Conservation (phyloP, 2,888 invertebrate species). For the Conus canariensis region DNA sequence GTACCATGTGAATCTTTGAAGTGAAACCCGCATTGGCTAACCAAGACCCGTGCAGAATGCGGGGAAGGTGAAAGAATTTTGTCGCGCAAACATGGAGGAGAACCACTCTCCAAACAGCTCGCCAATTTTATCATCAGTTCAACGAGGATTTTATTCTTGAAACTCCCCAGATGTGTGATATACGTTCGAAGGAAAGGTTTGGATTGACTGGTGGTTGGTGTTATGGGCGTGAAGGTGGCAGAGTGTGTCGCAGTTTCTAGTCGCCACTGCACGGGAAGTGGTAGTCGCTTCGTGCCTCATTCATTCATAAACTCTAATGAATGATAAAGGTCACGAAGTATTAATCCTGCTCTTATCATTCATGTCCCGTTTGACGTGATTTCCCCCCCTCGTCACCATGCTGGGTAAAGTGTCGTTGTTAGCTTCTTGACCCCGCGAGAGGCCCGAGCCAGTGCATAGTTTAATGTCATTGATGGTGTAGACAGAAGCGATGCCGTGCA, state of each 20-base stretch:
- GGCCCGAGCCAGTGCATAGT: conserved; percentile 11
- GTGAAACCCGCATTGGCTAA: conserved; percentile 6
- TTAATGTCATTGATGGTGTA: not conserved
- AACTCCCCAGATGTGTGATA: conserved; percentile 9
- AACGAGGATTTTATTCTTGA: conserved; percentile 28
- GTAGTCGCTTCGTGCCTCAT: conserved; percentile 47
- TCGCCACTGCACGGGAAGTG: conserved; percentile 41
- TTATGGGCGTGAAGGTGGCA: not conserved
- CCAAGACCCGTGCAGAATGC: conserved; percentile 36
- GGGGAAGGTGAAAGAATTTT: conserved; percentile 49
- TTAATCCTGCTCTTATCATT: conserved; percentile 47
- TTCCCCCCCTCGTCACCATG: not conserved
- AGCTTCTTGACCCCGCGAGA: not conserved
- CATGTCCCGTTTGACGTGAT: conserved; percentile 36
- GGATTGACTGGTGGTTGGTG: not conserved
- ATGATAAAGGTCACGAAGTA: conserved; percentile 55
- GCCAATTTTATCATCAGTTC: conserved; percentile 28
- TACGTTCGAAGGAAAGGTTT: not conserved
- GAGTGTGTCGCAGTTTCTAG: not conserved
- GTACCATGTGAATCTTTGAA: conserved; percentile 49
- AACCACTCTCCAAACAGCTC: conserved; percentile 44
- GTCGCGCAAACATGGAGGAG: conserved; percentile 53
- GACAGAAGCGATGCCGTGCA: conserved; percentile 20
- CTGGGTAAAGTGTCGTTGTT: not conserved
- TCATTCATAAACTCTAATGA: conserved; percentile 59